Conservation (phyloP, 2,888 invertebrate genomes). For the Priocnemis perturbator region DNA sequence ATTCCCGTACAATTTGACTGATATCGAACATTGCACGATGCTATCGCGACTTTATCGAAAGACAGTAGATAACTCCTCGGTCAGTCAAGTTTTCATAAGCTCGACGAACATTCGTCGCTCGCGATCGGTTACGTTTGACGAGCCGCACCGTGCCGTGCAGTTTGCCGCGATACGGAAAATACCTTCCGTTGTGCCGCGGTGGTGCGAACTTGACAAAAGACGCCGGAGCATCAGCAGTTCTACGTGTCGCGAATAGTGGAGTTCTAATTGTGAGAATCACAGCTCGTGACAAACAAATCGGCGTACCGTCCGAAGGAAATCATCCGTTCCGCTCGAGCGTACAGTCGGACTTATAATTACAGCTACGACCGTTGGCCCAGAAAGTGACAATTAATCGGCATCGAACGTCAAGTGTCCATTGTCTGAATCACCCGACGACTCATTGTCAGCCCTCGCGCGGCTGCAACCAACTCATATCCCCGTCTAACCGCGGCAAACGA, state of each 20-base stretch:
- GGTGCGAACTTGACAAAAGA: too few relatives aligned
- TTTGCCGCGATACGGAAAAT: too few relatives aligned
- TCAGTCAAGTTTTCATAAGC: slow-evolving; percentile 40
- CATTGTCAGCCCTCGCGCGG: too few relatives aligned
- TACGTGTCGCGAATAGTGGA: background rate
- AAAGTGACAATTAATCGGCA: too few relatives aligned
- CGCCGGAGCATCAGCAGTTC: background rate
- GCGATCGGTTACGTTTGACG: slow-evolving; percentile 7
- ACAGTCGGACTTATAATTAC: too few relatives aligned
- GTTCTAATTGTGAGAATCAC: background rate
- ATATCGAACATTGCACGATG: slow-evolving; percentile 40
- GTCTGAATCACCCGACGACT: too few relatives aligned
- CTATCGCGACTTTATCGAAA: slow-evolving; percentile 53
- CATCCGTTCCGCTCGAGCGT: background rate
- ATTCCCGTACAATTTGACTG: slow-evolving; percentile 22
- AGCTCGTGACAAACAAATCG: background rate
- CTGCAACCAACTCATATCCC: too few relatives aligned
- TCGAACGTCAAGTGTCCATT: too few relatives aligned
- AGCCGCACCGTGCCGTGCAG: background rate
- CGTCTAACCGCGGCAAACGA: too few relatives aligned
- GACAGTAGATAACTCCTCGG: slow-evolving; percentile 49
- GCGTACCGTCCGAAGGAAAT: too few relatives aligned
- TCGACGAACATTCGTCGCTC: slow-evolving; percentile 21
- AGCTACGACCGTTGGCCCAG: too few relatives aligned
- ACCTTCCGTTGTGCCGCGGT: too few relatives aligned